Conservation (phyloP, 2,888 invertebrate genomes). For the Parnassius orleans region DNA sequence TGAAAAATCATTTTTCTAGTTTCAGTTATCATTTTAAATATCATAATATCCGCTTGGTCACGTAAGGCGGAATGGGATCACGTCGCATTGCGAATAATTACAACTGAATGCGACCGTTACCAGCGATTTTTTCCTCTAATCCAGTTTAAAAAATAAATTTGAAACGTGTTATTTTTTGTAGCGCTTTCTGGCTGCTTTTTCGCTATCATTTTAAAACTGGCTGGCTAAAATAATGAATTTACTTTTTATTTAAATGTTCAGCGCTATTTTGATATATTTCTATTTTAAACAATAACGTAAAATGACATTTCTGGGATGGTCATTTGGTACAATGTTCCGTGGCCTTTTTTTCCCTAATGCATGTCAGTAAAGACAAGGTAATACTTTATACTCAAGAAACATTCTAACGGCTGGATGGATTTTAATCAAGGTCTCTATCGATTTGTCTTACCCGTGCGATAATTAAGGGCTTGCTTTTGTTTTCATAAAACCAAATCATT, state of each 20-base stretch:
- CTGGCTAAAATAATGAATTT: slow-evolving; percentile 6
- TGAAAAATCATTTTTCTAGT: too few relatives aligned
- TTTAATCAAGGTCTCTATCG: too few relatives aligned
- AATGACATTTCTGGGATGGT: too few relatives aligned
- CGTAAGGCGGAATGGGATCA: slow-evolving; percentile 70
- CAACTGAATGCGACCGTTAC: slow-evolving; percentile 52
- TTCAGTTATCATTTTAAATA: neutral
- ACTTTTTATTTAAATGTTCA: neutral
- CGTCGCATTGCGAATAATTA: slow-evolving; percentile 70
- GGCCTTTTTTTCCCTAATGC: too few relatives aligned
- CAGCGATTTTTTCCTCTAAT: slow-evolving; percentile 52
- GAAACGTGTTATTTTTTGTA: slow-evolving; percentile 48
- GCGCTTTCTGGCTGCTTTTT: neutral
- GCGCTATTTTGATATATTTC: neutral
- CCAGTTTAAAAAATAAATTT: slow-evolving; percentile 58
- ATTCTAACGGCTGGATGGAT: too few relatives aligned
- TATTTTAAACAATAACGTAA: neutral
- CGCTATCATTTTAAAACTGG: neutral
- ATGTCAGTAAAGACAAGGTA: too few relatives aligned
- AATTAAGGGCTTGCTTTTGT: too few relatives aligned
- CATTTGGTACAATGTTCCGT: too few relatives aligned
- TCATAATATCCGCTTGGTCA: slow-evolving; percentile 54
- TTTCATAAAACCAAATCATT: too few relatives aligned
- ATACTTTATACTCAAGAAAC: too few relatives aligned
- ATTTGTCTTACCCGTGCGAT: too few relatives aligned